Evolutionary conservation across 1,140 invertebrate genomes (phyloP).

Genomic region (Lordiphosa collinella): DNA sequence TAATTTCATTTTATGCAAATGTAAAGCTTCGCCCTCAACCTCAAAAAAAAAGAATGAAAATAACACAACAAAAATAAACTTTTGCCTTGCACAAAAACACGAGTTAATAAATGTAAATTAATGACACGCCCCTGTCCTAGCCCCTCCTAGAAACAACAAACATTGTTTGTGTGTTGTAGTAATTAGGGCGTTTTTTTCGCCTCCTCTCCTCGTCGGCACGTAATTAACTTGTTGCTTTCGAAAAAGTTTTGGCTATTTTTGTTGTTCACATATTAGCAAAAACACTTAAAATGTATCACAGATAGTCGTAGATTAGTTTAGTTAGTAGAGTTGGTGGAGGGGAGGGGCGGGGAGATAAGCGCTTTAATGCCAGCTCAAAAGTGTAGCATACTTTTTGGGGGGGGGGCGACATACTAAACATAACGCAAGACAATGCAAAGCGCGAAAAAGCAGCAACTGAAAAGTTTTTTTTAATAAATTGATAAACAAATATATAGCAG

Average conservation of each 20-base stretch:
- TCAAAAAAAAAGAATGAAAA: constrained; percentile 5
- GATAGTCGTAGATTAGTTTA: constrained; percentile 7
- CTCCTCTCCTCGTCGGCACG: neutral
- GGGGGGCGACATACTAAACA: constrained; percentile 26
- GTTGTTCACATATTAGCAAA: constrained; percentile 44
- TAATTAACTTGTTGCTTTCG: constrained; percentile 58
- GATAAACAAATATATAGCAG: constrained; percentile 14
- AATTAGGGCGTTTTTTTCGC: constrained; percentile 38
- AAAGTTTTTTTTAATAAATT: constrained; percentile 34
- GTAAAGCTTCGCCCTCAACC: neutral
- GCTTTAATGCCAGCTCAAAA: constrained; percentile 14
- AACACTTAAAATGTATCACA: constrained; percentile 46
- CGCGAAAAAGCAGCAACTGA: constrained; percentile 42
- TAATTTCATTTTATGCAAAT: constrained; percentile 34
- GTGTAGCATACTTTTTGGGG: constrained; percentile 41
- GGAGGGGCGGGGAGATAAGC: too few relatives aligned
- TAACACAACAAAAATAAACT: constrained; percentile 24
- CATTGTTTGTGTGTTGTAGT: constrained; percentile 49
- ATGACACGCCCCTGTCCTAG: constrained; percentile 41
- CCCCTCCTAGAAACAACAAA: constrained; percentile 20
- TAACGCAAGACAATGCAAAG: constrained; percentile 11
- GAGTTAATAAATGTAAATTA: constrained; percentile 76
- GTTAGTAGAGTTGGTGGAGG: neutral
- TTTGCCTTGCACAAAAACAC: constrained; percentile 54
- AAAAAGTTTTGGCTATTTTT: constrained; percentile 39